These are phyloP conservation scores for Clarias laeviceps DNA, from an alignment of 2,797 vertebrate species.

Conservation along the genomic window DNA sequence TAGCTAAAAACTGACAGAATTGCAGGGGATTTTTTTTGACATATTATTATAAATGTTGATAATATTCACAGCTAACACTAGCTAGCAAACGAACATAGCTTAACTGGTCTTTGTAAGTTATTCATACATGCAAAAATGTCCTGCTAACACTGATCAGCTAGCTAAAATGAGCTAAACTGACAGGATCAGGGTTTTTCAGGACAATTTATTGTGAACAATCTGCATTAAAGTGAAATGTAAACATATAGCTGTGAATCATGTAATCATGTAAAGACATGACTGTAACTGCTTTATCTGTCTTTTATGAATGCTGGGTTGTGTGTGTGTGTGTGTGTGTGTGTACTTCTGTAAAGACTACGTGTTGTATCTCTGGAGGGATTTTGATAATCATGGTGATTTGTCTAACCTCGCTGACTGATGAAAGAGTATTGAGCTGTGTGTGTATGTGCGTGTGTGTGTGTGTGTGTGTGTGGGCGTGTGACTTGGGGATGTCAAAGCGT, in stretches of 20 bases:
- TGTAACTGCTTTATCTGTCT: neutral
- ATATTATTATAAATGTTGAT: neutral
- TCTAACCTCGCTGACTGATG: conserved; percentile 2
- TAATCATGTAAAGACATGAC: conserved; percentile 12
- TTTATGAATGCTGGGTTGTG: neutral
- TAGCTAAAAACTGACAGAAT: no score
- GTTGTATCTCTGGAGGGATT: conserved; percentile 44
- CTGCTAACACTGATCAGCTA: neutral
- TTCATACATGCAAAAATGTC: neutral
- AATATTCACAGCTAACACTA: neutral
- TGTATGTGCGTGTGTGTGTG: conserved; percentile 53
- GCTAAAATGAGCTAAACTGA: neutral
- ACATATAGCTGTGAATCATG: conserved; percentile 8
- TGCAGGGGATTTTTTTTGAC: neutral
- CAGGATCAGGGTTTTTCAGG: neutral
- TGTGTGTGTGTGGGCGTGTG: conserved; percentile 34
- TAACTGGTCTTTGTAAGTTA: neutral
- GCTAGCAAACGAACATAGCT: neutral
- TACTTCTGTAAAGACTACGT: conserved; percentile 20
- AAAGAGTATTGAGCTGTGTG: conserved; percentile 32
- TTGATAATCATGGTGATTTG: conserved; percentile 27
- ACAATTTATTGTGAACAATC: neutral
- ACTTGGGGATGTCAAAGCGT: conserved; percentile 52
- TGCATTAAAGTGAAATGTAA: neutral
- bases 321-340: conserved; percentile 1